phyloP scores from a whole-genome alignment of 2,888 invertebrate genomes.

The Cancer borealis region DNA sequence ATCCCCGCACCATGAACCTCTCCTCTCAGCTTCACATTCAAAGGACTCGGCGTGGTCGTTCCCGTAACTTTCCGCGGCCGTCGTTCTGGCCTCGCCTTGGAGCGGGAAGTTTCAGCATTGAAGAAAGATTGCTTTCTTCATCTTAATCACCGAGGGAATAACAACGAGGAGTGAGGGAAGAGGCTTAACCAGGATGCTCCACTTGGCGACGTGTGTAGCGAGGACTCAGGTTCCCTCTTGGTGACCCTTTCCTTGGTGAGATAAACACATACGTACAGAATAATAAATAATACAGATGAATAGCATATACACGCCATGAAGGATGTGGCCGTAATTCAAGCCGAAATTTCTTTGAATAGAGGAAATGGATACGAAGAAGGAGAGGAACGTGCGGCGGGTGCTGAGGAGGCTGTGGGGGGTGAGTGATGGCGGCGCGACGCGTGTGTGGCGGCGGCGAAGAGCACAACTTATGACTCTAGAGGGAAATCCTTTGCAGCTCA shows the following conservation, averaged over 20 bases:
- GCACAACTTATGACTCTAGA: background rate
- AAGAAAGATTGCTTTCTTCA: slow-evolving; percentile 25
- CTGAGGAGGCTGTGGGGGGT: background rate
- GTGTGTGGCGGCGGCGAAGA: background rate
- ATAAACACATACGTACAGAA: slow-evolving; percentile 2
- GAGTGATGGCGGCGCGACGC: background rate
- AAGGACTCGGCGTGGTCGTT: background rate
- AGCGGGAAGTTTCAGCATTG: slow-evolving; percentile 31
- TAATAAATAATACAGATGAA: slow-evolving; percentile 12
- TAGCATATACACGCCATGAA: slow-evolving; percentile 34
- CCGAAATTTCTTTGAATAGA: slow-evolving; percentile 41
- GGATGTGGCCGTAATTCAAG: slow-evolving; percentile 37
- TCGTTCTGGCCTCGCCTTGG: slow-evolving; percentile 9
- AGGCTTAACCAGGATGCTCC: background rate
- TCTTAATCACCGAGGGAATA: slow-evolving; percentile 23
- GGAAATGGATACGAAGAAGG: slow-evolving; percentile 39
- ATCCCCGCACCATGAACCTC: background rate
- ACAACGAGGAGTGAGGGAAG: background rate
- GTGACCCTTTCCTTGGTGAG: background rate
- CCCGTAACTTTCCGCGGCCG: slow-evolving; percentile 3
- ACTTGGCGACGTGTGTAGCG: background rate
- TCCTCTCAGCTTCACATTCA: background rate
- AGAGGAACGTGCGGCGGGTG: slow-evolving; percentile 7
- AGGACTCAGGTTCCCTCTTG: background rate
- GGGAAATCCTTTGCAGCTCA: slow-evolving; percentile 16